A percentile compares a stretch with the other conserved stretches of the same genome.
These are phyloP conservation scores for Brachylomia viminalis DNA, from an alignment of 2,888 invertebrate genomes.

Conservation along the genomic window DNA sequence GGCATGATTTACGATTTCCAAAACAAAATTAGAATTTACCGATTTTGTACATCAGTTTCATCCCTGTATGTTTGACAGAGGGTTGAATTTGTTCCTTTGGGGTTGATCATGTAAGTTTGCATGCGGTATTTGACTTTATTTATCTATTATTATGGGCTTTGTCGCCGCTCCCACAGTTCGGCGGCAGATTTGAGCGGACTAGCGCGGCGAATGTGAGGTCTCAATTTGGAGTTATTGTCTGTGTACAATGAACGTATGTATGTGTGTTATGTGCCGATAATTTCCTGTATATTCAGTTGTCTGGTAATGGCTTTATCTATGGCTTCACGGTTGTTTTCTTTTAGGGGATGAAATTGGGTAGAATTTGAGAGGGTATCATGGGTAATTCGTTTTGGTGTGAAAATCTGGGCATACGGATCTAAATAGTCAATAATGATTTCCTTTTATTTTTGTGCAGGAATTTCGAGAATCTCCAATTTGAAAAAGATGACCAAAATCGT, in stretches of 20 bases:
- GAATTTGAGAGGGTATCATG: conserved; percentile 51
- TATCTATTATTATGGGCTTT: conserved; percentile 82
- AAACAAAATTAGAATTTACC: conserved; percentile 49
- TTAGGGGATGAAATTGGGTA: conserved; percentile 49
- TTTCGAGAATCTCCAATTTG: neutral
- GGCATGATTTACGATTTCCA: conserved; percentile 70
- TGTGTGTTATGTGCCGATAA: conserved; percentile 64
- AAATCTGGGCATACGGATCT: conserved; percentile 28
- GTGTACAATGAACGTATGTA: conserved; percentile 67
- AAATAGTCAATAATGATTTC: neutral
- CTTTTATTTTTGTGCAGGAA: neutral
- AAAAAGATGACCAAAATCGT: neutral
- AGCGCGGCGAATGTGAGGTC: conserved; percentile 86
- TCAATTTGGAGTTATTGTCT: conserved; percentile 87
- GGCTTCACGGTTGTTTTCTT: conserved; percentile 57
- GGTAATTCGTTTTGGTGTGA: conserved; percentile 26
- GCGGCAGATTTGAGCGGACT: conserved; percentile 72
- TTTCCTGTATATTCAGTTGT: conserved; percentile 60
- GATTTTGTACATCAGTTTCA: neutral
- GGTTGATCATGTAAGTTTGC: conserved; percentile 52
- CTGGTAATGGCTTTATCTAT: conserved; percentile 62
- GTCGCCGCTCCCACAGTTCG: conserved; percentile 78
- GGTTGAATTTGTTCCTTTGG: conserved; percentile 33
- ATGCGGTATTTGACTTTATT: conserved; percentile 81
- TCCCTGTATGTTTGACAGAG: conserved; percentile 19